Conservation (phyloP, 2,113 vertebrate species). For the Acanthochromis polyacanthus region DNA sequence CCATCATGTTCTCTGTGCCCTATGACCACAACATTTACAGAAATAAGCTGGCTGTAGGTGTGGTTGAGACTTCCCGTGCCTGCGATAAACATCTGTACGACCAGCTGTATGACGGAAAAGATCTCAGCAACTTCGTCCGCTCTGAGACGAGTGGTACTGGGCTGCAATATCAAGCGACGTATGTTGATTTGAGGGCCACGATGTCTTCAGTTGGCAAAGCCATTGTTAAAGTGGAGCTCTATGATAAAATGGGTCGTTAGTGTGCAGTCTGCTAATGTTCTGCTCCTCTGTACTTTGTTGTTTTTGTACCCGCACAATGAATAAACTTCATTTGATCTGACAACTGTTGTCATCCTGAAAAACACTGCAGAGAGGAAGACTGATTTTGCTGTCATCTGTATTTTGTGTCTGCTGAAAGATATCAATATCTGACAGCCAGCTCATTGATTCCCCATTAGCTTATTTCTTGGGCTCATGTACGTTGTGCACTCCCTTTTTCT, state of each 20-base stretch:
- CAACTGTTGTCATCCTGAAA: conserved; percentile 32
- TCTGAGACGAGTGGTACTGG: conserved; percentile 57
- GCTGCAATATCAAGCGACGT: conserved; percentile 19
- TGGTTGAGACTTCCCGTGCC: conserved; percentile 49
- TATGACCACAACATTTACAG: conserved; percentile 77
- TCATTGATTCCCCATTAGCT: conserved; percentile 72
- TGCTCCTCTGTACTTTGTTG: conserved; percentile 19
- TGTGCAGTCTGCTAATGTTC: neutral
- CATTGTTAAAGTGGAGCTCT: conserved; percentile 82
- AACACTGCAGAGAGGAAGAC: conserved; percentile 45
- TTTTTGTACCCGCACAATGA: conserved; percentile 43
- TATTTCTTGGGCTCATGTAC: conserved; percentile 46
- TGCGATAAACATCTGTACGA: conserved; percentile 79
- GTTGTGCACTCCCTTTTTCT: conserved; percentile 38
- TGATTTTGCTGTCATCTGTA: conserved; percentile 65
- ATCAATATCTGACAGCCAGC: conserved; percentile 72
- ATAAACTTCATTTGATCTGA: conserved; percentile 56
- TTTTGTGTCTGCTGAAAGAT: conserved; percentile 56
- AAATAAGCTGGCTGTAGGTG: conserved; percentile 76
- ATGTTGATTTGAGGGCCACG: conserved; percentile 75
- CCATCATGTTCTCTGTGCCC: conserved; percentile 83
- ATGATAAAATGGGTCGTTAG: conserved; percentile 74
- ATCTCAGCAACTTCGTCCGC: conserved; percentile 62
- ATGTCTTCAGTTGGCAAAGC: conserved; percentile 80
- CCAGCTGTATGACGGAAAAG: conserved; percentile 78